These are phyloP conservation scores for Hyppa rectilinea DNA, from an alignment of 2,888 invertebrate species.

Conservation along the genomic window DNA sequence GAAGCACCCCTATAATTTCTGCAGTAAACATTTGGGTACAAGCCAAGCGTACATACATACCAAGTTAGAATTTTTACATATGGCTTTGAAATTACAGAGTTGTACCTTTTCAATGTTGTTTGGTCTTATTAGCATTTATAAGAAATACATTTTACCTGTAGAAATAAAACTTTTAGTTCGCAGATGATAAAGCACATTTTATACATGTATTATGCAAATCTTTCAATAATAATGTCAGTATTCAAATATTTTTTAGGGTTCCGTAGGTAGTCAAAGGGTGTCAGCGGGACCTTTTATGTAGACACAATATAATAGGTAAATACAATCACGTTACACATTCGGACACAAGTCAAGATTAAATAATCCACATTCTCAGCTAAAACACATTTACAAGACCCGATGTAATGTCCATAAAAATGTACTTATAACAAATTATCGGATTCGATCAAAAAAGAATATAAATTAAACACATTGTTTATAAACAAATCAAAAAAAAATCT, in stretches of 20 bases:
- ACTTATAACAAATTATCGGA: no score
- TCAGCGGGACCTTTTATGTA: no score
- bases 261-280: background rate
- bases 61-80: slow-evolving; percentile 1
- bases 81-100: slow-evolving; percentile 22
- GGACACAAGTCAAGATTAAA: no score
- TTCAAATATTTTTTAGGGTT: background rate
- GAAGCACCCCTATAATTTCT: background rate
- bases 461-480: no score
- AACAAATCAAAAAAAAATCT: no score
- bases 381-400: no score
- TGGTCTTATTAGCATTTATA: slow-evolving; percentile 25
- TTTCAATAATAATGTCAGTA: background rate
- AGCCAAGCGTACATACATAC: background rate
- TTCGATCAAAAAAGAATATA: no score
- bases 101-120: slow-evolving; percentile 29
- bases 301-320: no score
- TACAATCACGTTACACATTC: no score
- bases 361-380: no score
- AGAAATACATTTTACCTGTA: slow-evolving; percentile 16
- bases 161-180: slow-evolving; percentile 5
- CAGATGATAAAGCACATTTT: background rate
- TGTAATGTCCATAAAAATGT: no score
- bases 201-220: background rate
- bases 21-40: slow-evolving; percentile 2